These are phyloP conservation scores for Neomicropteryx cornuta DNA, from an alignment of 1,140 invertebrate species.

Conservation along the genomic window DNA sequence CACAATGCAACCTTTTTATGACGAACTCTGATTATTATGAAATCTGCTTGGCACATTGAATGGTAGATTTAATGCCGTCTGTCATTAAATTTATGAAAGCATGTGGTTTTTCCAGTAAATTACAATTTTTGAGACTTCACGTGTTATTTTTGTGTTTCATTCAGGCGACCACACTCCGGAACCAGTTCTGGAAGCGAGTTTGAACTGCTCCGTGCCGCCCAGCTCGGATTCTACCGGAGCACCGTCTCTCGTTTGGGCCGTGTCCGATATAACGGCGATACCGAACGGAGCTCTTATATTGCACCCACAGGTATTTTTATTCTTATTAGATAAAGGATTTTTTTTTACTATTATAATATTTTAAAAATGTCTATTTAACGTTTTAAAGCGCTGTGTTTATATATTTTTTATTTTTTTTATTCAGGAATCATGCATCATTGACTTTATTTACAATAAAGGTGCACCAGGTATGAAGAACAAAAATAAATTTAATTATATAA, in stretches of 20 bases:
- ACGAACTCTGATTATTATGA: too few species aligned
- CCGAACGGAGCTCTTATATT: constrained; percentile 77
- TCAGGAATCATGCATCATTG: too few species aligned
- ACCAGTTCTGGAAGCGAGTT: constrained; percentile 14
- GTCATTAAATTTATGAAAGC: too few species aligned
- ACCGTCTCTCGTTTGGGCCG: constrained; percentile 63
- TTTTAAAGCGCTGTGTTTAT: neutral
- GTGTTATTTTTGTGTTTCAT: neutral
- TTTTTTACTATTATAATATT: neutral
- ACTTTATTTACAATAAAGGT: too few species aligned
- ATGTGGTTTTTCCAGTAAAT: neutral
- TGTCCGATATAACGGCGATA: constrained; percentile 69
- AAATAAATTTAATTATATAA: too few species aligned
- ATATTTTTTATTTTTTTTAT: too few species aligned
- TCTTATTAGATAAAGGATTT: too few species aligned
- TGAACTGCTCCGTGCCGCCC: neutral
- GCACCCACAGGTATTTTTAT: constrained; percentile 60
- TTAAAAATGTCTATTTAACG: neutral
- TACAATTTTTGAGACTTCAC: neutral
- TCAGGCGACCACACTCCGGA: constrained; percentile 20
- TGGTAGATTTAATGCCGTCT: too few species aligned
- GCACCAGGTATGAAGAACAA: too few species aligned
- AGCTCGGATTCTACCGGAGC: neutral
- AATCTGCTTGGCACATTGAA: too few species aligned
- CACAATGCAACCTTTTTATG: too few species aligned